phyloP scores from a whole-genome alignment of 2,888 invertebrate genomes.

The Anarsia innoxiella region DNA sequence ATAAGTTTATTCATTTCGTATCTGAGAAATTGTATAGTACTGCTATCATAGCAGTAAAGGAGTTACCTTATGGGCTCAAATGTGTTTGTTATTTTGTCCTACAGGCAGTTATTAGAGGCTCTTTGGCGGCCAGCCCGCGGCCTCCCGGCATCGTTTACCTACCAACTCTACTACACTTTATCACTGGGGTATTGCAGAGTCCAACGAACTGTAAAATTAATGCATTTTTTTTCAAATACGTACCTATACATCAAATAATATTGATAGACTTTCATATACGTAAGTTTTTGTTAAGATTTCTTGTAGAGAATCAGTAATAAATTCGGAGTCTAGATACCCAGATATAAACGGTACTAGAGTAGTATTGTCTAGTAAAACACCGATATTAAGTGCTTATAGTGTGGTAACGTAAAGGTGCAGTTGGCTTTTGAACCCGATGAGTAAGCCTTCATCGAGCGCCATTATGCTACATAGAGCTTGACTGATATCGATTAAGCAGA shows the following conservation, averaged over 20 bases:
- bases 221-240: too few relatives aligned
- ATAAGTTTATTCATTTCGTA: too few relatives aligned
- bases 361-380: constrained; percentile 42
- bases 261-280: too few relatives aligned
- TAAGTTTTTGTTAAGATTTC: too few relatives aligned
- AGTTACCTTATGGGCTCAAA: constrained; percentile 33
- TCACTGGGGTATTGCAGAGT: constrained; percentile 25
- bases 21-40: too few relatives aligned
- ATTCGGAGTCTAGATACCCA: too few relatives aligned
- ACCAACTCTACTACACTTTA: constrained; percentile 26
- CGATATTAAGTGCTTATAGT: constrained; percentile 36
- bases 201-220: too few relatives aligned
- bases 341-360: too few relatives aligned
- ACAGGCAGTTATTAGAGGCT: constrained; percentile 46
- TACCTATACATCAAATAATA: too few relatives aligned
- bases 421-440: constrained; percentile 70
- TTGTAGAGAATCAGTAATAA: too few relatives aligned
- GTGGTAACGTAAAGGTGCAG: constrained; percentile 47
- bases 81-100: constrained; percentile 55
- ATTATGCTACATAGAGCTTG: constrained; percentile 12
- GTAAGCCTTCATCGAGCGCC: constrained; percentile 57
- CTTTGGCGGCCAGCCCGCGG: constrained; percentile 35
- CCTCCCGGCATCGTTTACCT: constrained; percentile 18
- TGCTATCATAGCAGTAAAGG: constrained; percentile 23
- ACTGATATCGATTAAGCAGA: neutral